These are phyloP conservation scores for Pseudorectes ferrugineus DNA, from an alignment of 2,113 vertebrate species.

Conservation along the genomic window DNA sequence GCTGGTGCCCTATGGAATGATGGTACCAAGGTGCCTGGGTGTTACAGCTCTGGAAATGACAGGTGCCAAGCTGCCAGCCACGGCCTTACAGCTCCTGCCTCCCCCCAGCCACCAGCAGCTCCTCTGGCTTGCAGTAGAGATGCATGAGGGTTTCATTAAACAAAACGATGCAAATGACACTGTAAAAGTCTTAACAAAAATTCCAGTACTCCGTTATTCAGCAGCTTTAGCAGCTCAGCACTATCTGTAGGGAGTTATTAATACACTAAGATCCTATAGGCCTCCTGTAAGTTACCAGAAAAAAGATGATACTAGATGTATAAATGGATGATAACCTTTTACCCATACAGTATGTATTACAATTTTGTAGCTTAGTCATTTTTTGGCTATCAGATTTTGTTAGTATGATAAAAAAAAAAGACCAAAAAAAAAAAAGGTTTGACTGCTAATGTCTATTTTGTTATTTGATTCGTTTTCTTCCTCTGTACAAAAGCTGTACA, in stretches of 20 bases:
- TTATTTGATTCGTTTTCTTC: slow-evolving; percentile 45
- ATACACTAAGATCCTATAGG: slow-evolving; percentile 59
- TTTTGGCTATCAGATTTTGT: slow-evolving; percentile 68
- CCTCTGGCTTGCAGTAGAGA: slow-evolving; percentile 30
- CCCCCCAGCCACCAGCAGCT: background rate
- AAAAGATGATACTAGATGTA: slow-evolving; percentile 47
- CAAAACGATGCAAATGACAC: background rate
- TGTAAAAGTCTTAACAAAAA: slow-evolving; percentile 26
- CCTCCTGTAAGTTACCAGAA: slow-evolving; percentile 38
- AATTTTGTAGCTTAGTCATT: slow-evolving; percentile 70
- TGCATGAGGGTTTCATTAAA: slow-evolving; percentile 48
- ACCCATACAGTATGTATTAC: slow-evolving; percentile 54
- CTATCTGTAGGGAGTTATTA: slow-evolving; percentile 28
- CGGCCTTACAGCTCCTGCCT: background rate
- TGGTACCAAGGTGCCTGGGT: background rate
- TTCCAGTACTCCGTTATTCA: background rate
- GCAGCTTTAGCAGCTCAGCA: slow-evolving; percentile 52
- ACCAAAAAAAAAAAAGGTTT: background rate
- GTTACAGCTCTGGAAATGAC: background rate
- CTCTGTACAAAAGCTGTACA: slow-evolving; percentile 66
- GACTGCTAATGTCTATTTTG: slow-evolving; percentile 65
- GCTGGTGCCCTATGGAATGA: background rate
- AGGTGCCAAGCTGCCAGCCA: background rate
- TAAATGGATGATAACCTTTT: slow-evolving; percentile 65
- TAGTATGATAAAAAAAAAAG: slow-evolving; percentile 24